Percentiles rank a stretch among this genome's conserved stretches.
These are phyloP conservation scores for Centropus unirufus DNA, from an alignment of 2,113 vertebrate species.

Conservation along the genomic window DNA sequence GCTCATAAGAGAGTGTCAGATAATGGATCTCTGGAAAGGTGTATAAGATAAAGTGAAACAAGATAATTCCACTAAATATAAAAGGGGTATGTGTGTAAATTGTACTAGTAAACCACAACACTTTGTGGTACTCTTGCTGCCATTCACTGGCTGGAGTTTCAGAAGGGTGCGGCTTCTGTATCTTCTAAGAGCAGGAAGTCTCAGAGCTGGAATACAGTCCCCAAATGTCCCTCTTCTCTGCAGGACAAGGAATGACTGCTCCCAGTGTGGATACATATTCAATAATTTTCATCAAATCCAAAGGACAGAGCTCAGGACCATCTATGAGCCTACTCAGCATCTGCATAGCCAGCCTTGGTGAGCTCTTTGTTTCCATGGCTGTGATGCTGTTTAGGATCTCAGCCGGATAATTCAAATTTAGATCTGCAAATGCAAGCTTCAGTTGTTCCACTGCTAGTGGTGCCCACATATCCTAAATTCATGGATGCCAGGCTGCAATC, in stretches of 20 bases:
- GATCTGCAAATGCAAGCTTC: neutral
- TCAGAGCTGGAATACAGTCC: neutral
- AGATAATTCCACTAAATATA: neutral
- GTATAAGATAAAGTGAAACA: neutral
- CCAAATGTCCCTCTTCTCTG: neutral
- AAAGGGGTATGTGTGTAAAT: neutral
- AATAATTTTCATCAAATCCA: neutral
- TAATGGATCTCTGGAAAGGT: neutral
- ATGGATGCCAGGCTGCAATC: neutral
- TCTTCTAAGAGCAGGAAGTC: neutral
- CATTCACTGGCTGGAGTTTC: neutral
- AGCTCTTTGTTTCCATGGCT: neutral
- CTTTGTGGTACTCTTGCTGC: neutral
- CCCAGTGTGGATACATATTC: neutral
- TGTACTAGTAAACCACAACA: neutral
- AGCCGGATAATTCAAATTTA: neutral
- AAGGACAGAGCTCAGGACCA: neutral
- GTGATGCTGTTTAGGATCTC: neutral
- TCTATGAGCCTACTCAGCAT: neutral
- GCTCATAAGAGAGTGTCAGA: rapidly evolving
- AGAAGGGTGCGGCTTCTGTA: neutral
- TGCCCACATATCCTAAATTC: neutral
- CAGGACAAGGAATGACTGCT: neutral
- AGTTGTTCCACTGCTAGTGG: neutral
- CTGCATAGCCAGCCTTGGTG: neutral